Evolutionary conservation across 2,113 vertebrate genomes (phyloP), one percentile per base, ranked within the genome.

Genomic region (Australoheros scitulus): DNA sequence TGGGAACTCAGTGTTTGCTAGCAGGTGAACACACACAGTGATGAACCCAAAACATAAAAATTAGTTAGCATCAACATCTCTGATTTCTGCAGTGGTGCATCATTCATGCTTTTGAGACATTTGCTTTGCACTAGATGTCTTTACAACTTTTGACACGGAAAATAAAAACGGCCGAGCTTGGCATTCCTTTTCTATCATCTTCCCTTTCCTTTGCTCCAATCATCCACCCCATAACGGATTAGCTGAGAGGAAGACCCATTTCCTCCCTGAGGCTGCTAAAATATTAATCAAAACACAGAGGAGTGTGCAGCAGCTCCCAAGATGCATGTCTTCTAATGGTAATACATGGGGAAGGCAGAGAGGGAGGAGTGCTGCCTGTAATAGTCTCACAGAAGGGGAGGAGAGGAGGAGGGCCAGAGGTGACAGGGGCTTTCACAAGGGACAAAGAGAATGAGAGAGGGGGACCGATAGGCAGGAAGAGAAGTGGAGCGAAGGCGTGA

Each of bases 201-300:
- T 93, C 91, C 86, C 83, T 93, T 93, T 92, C 91, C 91, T 85
- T 83, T 88, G 87, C 88, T 92, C 87, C 81, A 84, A 91, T 95
- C 95, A 92, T 97, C 95, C 93, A 94, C 93, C 96, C 96, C 95
- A 95, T 96, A 96, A 97, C 96, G 97, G 97, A 97, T 96, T 97
- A 97, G 96, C 96, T 96, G 94, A 95, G 96, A 96, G 96, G 97
- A 97, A 98, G 96, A 97, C 96, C 93, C 95, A 97, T 97, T 98
- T 97, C 97, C 97, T 97, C 97, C 97, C 95, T 17, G 88, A 92
- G 93, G 97, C 96, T 99, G 96, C 97, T 98, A 96, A 98, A 98
- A 98, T 98, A 98, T 98, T 98, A 97, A 99, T 97, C 97, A 98
- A 97, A 97, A 97, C 95, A 96, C 94, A 94, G 96, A 98, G 97